Evolutionary conservation across 2,113 vertebrate genomes (phyloP).

Genomic region (Genyomyrus donnyi): DNA sequence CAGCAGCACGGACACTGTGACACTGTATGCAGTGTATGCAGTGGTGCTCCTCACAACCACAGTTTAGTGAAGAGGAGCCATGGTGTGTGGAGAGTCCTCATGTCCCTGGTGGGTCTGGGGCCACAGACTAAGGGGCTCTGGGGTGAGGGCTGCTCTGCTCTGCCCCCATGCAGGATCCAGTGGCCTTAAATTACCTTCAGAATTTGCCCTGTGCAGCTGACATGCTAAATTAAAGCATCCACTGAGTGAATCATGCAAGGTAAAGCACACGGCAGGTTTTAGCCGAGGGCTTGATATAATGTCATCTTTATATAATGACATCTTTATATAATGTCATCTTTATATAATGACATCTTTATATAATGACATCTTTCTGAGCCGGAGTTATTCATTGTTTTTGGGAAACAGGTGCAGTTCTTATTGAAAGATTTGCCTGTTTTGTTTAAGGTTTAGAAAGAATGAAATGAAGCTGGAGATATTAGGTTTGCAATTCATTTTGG

Average conservation of each 20-base stretch:
- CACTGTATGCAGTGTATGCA: not conserved
- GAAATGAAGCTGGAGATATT: not conserved
- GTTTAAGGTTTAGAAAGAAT: not conserved
- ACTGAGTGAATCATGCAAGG: not conserved
- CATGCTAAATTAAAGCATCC: not conserved
- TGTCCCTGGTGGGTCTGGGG: not conserved
- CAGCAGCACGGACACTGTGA: not conserved
- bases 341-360: not conserved
- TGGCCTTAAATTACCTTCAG: not conserved
- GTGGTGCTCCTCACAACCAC: too few species aligned
- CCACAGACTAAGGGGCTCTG: not conserved
- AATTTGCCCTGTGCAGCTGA: not conserved
- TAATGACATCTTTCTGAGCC: not conserved
- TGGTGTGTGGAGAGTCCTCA: not conserved
- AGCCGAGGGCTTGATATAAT: not conserved
- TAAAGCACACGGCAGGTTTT: not conserved
- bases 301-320: not conserved
- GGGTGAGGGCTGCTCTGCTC: not conserved
- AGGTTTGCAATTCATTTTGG: not conserved
- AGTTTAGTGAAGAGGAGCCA: not conserved
- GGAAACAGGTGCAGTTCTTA: not conserved
- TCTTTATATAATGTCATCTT: not conserved
- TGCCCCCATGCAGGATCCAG: not conserved
- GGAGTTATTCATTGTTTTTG: not conserved
- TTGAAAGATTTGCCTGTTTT: not conserved